Evolutionary conservation across 2,888 invertebrate species (phyloP), one percentile per base, ranked within the genome.

Genomic region (Melanophora roralis): DNA sequence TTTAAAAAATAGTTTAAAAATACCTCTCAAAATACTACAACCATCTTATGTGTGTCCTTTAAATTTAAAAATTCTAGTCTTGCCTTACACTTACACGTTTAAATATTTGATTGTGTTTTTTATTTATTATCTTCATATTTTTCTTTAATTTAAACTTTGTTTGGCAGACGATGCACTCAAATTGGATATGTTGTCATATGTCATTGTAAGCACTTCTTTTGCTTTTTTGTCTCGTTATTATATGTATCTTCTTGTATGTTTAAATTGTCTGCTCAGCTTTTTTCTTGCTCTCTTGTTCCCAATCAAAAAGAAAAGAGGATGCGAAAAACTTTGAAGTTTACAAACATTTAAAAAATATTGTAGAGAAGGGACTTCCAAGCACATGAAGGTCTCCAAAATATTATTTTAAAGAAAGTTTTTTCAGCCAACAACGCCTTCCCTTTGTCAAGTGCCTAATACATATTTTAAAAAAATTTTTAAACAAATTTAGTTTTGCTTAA

Each of bases 181-280:
- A 71, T 71, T 60, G 71, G 49, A 60, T 51, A 43, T 32, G 60
- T 60, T 71, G 40, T 69, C 69, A 16, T 59, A n/a, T 69, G 69
- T 71, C 71, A 71, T 60, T 60, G 60, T 71, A 49, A 71, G 51
- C 59, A 43, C 6, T 59, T 71, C 60, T 71, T 34, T 6, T 12
- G 34, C 0, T 27, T 51, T 32, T 14, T n/a, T 40, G 7, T 6
- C 1, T 14, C 32, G 16, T 53, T 34, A 0, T 32, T 34, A n/a
- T n/a, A 14, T 34, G 27, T 27, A 2, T 16, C 9, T 3, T 49
- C 16, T 43, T 55, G 19, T 32, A n/a, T 45, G 34, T 45, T 47
- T n/a, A 23, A 57, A 36, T 47, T 57, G 57, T 57, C 36, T 68
- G 55, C 43, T 19, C 8, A 14, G 11, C 9, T 36, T 68, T 67